Percentiles rank a stretch among this genome's conserved stretches.
These are phyloP conservation scores for Patagioenas fasciata DNA, from an alignment of 2,113 vertebrate genomes.

Conservation along the genomic window DNA sequence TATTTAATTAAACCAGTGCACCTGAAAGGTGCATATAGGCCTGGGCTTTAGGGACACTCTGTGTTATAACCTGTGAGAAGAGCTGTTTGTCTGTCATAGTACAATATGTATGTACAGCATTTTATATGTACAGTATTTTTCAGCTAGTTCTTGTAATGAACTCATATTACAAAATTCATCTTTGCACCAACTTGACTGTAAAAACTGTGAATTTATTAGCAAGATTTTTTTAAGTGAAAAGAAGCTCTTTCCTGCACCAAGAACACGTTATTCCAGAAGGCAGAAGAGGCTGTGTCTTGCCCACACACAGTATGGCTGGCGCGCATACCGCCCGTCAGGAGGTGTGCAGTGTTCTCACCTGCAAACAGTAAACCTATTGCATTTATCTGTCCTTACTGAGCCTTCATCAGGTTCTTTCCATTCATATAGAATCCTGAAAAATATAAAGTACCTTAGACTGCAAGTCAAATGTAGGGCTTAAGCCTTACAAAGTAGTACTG, in stretches of 20 bases:
- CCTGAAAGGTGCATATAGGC: background rate
- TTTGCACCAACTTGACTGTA: slow-evolving; percentile 39
- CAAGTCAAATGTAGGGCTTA: background rate
- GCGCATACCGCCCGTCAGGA: background rate
- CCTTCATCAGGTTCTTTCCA: background rate
- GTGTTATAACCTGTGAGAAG: background rate
- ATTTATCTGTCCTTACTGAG: background rate
- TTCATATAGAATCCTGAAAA: background rate
- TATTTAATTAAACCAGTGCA: background rate
- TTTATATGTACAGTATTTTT: background rate
- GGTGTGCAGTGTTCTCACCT: slow-evolving; percentile 11
- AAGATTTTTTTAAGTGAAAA: slow-evolving; percentile 33
- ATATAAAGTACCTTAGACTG: background rate
- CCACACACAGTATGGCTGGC: slow-evolving; percentile 59
- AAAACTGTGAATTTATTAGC: slow-evolving; percentile 59
- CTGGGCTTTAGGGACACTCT: background rate
- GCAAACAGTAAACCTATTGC: background rate
- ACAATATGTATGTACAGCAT: background rate
- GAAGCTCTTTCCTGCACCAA: slow-evolving; percentile 44
- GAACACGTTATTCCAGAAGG: slow-evolving; percentile 52
- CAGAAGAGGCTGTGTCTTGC: slow-evolving; percentile 44
- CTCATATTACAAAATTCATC: background rate
- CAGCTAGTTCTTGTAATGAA: slow-evolving; percentile 1
- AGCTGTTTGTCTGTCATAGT: background rate
- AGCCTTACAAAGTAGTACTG: background rate